A percentile compares a stretch with the other conserved stretches of the same genome.
Evolutionary conservation across 1,140 invertebrate genomes (phyloP).

Genomic region (Vanessa atalanta): DNA sequence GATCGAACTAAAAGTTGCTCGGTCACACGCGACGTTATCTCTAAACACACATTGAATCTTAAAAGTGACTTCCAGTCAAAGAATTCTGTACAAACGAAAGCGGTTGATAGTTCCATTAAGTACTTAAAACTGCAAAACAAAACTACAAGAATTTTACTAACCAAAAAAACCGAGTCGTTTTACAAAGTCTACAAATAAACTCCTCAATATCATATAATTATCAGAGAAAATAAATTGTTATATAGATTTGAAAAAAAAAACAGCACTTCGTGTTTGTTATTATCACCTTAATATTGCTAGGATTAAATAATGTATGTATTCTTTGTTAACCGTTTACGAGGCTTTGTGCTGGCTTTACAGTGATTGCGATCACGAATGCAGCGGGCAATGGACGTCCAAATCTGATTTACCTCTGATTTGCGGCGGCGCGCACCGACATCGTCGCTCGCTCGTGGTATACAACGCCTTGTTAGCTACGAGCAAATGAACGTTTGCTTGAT

Average conservation of each 20-base stretch:
- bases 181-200: no score
- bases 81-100: neutral
- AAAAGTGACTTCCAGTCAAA: constrained; percentile 4
- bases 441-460: neutral
- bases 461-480: neutral
- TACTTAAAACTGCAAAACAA: neutral
- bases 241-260: no score
- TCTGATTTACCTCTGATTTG: constrained; percentile 24
- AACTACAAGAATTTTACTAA: neutral
- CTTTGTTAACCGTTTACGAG: neutral
- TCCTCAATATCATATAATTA: no score
- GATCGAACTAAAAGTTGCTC: constrained; percentile 27
- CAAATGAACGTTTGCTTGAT: constrained; percentile 7
- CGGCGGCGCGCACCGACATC: constrained; percentile 11
- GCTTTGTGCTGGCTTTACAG: constrained; percentile 4
- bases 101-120: neutral
- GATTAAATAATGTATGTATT: neutral
- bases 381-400: constrained; percentile 19
- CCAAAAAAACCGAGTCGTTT: no score
- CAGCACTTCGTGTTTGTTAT: no score
- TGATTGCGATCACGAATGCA: constrained; percentile 15
- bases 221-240: no score
- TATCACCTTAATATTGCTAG: no score
- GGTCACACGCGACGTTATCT: constrained; percentile 17
- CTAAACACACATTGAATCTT: constrained; percentile 27